Evolutionary conservation across 2,888 invertebrate genomes (phyloP).

Genomic region (Lingula anatina): DNA sequence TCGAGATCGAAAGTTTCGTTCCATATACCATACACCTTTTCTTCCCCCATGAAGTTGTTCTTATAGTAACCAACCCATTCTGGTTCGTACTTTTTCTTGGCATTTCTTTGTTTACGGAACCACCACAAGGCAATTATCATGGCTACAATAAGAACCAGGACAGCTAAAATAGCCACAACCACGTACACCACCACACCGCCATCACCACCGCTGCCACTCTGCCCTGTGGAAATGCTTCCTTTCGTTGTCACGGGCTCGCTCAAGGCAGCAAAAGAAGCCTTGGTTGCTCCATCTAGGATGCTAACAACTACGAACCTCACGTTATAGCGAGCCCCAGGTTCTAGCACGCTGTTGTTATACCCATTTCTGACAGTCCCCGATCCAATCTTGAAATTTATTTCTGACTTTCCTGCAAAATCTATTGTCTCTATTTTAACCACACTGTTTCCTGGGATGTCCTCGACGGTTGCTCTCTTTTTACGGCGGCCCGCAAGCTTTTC

Average conservation of each 20-base stretch:
- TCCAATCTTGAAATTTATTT: too few relatives aligned
- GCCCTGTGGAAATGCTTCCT: too few relatives aligned
- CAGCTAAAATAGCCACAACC: conserved; percentile 23
- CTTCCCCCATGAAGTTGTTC: too few relatives aligned
- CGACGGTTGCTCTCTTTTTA: conserved; percentile 60
- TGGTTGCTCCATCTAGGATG: conserved; percentile 63
- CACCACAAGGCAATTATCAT: conserved; percentile 11
- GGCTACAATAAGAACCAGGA: conserved; percentile 13
- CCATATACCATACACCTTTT: conserved; percentile 9
- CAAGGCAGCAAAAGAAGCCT: conserved; percentile 60
- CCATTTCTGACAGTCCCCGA: too few relatives aligned
- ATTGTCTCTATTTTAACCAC: conserved; percentile 69
- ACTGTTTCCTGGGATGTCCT: conserved; percentile 54
- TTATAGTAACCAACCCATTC: too few relatives aligned
- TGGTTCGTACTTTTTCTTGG: conserved; percentile 27
- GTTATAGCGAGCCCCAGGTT: conserved; percentile 60
- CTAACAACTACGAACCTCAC: conserved; percentile 70
- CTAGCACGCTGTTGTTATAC: conserved; percentile 72
- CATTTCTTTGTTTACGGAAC: too few relatives aligned
- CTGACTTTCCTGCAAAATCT: conserved; percentile 60
- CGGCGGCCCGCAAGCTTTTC: conserved; percentile 54
- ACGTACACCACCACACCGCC: conserved; percentile 22
- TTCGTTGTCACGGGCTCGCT: conserved; percentile 9
- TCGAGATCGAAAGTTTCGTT: conserved; percentile 9
- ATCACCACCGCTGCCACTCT: too few relatives aligned